Evolutionary conservation across 2,888 invertebrate genomes (phyloP).

Genomic region (Drosophila quinaria): DNA sequence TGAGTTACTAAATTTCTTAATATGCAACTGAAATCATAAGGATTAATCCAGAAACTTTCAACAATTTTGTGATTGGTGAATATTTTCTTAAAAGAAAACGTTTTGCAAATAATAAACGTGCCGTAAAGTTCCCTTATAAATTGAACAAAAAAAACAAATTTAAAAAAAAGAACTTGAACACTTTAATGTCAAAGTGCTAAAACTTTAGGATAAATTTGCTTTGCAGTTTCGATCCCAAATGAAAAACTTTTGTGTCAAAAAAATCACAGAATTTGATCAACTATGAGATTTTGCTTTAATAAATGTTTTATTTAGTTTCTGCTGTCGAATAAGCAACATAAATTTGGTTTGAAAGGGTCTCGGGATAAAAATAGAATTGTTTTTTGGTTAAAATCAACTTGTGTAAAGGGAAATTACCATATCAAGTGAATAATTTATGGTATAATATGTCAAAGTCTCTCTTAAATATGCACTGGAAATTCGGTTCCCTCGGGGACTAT

Average conservation of each 20-base stretch:
- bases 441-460: slow-evolving; percentile 13
- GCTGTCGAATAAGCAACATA: background rate
- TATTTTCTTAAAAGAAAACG: background rate
- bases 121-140: background rate
- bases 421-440: slow-evolving; percentile 22
- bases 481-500: slow-evolving; percentile 5
- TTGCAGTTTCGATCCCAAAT: background rate
- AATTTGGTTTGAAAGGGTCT: background rate
- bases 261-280: background rate
- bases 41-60: background rate
- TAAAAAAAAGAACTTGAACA: background rate
- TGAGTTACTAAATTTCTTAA: background rate
- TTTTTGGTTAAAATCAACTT: slow-evolving; percentile 3
- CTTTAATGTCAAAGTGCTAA: background rate
- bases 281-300: background rate
- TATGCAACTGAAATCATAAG: background rate
- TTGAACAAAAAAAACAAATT: background rate
- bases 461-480: slow-evolving; percentile 17
- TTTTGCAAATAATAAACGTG: background rate
- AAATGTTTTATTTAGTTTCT: background rate
- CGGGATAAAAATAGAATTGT: slow-evolving; percentile 2
- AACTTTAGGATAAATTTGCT: background rate
- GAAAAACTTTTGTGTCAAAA: background rate
- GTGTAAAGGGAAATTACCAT: slow-evolving; percentile 4
- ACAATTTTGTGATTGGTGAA: background rate